phyloP scores from a whole-genome alignment of 2,888 invertebrate species.

The Hymenopus coronatus region DNA sequence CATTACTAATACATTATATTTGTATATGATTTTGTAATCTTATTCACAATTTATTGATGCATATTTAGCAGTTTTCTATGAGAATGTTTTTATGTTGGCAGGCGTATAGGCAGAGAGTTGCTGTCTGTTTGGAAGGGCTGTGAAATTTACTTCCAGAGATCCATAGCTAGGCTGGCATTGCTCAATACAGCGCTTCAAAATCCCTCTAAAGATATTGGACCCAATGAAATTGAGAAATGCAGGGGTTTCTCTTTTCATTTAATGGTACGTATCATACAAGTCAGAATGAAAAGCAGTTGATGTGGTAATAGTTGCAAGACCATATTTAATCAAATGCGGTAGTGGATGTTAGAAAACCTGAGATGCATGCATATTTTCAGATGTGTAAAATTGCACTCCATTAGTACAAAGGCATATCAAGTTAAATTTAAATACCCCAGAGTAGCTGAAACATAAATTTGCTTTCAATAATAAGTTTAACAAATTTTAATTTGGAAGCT shows the following conservation, averaged over 20 bases:
- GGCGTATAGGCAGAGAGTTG: slow-evolving; percentile 49
- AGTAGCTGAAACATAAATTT: too few relatives aligned
- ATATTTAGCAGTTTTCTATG: too few relatives aligned
- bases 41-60: too few relatives aligned
- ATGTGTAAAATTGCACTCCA: too few relatives aligned
- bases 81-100: slow-evolving; percentile 17
- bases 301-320: background rate
- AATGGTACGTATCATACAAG: slow-evolving; percentile 50
- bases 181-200: slow-evolving; percentile 60
- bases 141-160: slow-evolving; percentile 71
- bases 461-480: too few relatives aligned
- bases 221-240: slow-evolving; percentile 78
- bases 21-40: too few relatives aligned
- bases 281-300: background rate
- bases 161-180: slow-evolving; percentile 64
- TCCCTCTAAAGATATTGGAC: slow-evolving; percentile 75
- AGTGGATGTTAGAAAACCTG: too few relatives aligned
- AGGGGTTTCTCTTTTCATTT: slow-evolving; percentile 81
- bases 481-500: too few relatives aligned
- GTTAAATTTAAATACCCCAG: too few relatives aligned
- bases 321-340: background rate
- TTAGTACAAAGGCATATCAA: too few relatives aligned
- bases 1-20: too few relatives aligned
- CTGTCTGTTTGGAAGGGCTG: slow-evolving; percentile 68
- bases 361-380: too few relatives aligned